Conservation (phyloP, 2,888 invertebrate species). For the Ceraclea dissimilis region DNA sequence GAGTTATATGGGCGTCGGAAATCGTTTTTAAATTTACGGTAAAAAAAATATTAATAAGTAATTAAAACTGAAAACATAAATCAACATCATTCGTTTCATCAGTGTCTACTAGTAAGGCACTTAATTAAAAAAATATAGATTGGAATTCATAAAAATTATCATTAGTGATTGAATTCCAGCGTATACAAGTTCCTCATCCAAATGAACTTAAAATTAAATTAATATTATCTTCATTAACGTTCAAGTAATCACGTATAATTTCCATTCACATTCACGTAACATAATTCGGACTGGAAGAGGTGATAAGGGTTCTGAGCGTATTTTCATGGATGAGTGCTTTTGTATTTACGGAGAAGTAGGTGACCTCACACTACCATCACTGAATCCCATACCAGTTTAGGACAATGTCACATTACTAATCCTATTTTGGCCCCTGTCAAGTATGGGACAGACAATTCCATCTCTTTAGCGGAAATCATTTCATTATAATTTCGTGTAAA, state of each 20-base stretch:
- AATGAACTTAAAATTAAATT: no score
- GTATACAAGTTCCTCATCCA: no score
- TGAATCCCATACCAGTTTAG: neutral
- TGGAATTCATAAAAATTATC: no score
- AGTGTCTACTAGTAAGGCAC: no score
- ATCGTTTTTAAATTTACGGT: no score
- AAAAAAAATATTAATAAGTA: no score
- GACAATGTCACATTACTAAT: neutral
- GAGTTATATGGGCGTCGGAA: no score
- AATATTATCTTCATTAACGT: neutral
- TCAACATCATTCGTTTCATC: no score
- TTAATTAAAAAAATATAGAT: no score
- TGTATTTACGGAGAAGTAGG: neutral
- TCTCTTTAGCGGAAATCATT: neutral
- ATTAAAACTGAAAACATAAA: no score
- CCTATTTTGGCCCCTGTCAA: slow-evolving; percentile 1
- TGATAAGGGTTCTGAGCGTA: neutral
- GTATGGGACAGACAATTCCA: neutral
- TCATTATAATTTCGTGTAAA: slow-evolving; percentile 1
- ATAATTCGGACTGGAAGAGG: neutral
- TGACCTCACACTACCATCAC: neutral
- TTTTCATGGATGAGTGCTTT: neutral
- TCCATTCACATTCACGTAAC: neutral
- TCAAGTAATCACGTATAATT: neutral
- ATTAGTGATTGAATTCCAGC: no score